These are phyloP conservation scores for Chaetogeoica ovagalla DNA, from an alignment of 2,888 invertebrate genomes.

Conservation along the genomic window DNA sequence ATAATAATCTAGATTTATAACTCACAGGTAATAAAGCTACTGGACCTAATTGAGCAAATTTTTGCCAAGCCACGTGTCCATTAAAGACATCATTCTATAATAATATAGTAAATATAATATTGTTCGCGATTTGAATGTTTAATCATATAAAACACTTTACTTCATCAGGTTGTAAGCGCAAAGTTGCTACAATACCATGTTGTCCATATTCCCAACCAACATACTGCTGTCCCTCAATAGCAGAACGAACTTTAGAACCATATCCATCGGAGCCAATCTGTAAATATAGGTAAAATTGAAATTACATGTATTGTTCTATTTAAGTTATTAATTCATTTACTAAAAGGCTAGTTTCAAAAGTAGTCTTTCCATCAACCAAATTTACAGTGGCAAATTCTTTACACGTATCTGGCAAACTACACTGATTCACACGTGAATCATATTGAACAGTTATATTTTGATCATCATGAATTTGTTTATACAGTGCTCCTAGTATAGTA, in stretches of 20 bases:
- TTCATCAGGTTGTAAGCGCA: conserved; percentile 66
- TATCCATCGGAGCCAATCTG: conserved; percentile 94
- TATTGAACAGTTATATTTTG: conserved; percentile 71
- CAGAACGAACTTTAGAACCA: conserved; percentile 81
- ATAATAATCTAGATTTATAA: conserved; percentile 54
- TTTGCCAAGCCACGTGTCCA: conserved; percentile 83
- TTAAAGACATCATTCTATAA: conserved; percentile 67
- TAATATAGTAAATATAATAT: conserved; percentile 14
- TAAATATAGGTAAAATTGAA: conserved; percentile 54
- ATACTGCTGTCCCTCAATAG: conserved; percentile 76
- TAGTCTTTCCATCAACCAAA: conserved; percentile 68
- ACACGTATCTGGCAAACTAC: conserved; percentile 63
- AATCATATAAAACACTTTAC: conserved; percentile 10
- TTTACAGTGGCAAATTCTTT: conserved; percentile 61
- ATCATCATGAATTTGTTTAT: conserved; percentile 64
- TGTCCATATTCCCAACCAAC: conserved; percentile 84
- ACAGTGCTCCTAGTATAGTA: conserved; percentile 76
- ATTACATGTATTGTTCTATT: not conserved
- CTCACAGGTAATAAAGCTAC: conserved; percentile 84
- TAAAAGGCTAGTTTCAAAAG: conserved; percentile 70
- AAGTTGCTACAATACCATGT: conserved; percentile 88
- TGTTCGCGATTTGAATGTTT: conserved; percentile 17
- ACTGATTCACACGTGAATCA: conserved; percentile 70
- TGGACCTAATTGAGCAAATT: conserved; percentile 90
- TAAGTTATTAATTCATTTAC: conserved; percentile 59